Evolutionary conservation across 2,888 invertebrate species (phyloP).

Genomic region (Bibio marci): DNA sequence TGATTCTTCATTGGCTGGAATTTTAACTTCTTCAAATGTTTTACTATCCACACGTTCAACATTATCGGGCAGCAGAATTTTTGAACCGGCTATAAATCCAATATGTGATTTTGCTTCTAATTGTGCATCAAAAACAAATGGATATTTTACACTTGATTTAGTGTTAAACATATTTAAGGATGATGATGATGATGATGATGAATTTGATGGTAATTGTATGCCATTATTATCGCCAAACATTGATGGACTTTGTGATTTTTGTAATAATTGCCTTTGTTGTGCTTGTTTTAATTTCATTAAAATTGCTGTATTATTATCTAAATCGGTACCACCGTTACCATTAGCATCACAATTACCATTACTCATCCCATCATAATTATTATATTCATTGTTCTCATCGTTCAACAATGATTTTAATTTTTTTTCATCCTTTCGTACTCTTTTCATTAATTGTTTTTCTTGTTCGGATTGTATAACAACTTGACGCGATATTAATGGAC

Average conservation of each 20-base stretch:
- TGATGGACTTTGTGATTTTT: conserved; percentile 21
- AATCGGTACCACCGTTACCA: conserved; percentile 24
- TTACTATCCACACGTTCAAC: conserved; percentile 53
- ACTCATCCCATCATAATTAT: conserved; percentile 12
- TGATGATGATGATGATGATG: conserved; percentile 11
- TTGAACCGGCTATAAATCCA: conserved; percentile 63
- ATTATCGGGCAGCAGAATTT: conserved; percentile 63
- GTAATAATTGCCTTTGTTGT: conserved; percentile 22
- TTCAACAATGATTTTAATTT: conserved; percentile 34
- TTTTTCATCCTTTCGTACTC: conserved; percentile 70
- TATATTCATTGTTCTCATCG: conserved; percentile 19
- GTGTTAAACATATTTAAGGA: conserved; percentile 19
- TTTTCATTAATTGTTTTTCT: conserved; percentile 60
- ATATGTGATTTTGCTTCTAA: conserved; percentile 41
- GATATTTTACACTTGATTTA: conserved; percentile 42
- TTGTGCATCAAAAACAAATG: conserved; percentile 75
- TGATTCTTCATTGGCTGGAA: conserved; percentile 49
- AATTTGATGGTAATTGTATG: conserved; percentile 10
- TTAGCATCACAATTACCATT: conserved; percentile 10
- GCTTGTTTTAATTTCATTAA: conserved; percentile 24
- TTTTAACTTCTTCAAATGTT: conserved; percentile 71
- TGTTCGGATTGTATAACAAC: conserved; percentile 71
- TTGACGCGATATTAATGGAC: conserved; percentile 57
- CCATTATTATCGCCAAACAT: conserved; percentile 15
- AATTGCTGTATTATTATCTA: conserved; percentile 18